phyloP scores from a whole-genome alignment of 2,113 vertebrate genomes.

The Brevimyrus niger region DNA sequence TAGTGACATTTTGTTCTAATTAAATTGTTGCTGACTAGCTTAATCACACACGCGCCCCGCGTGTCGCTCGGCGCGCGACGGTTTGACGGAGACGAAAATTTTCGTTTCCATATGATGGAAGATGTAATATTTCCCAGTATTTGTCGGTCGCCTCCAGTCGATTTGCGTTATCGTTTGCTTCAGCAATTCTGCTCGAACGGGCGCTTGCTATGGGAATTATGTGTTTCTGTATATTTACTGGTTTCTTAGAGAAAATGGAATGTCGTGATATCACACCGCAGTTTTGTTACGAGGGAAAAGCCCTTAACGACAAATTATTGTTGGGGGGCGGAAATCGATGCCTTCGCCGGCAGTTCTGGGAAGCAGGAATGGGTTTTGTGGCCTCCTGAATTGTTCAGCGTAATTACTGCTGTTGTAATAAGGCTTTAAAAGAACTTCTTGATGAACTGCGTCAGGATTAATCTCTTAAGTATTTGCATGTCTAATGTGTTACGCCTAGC shows the following conservation, averaged over 20 bases:
- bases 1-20: constrained; percentile 22
- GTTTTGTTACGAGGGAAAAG: neutral
- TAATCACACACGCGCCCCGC: constrained; percentile 4
- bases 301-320: neutral
- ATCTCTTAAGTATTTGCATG: neutral
- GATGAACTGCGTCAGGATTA: neutral
- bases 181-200: neutral
- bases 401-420: neutral
- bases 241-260: constrained; percentile 2
- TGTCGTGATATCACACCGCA: neutral
- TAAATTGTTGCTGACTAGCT: constrained; percentile 22
- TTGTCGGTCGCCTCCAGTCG: neutral
- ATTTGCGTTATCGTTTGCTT: constrained; percentile 4
- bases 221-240: neutral
- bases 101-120: neutral
- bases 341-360: neutral
- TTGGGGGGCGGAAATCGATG: constrained; percentile 7
- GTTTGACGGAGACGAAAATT: neutral
- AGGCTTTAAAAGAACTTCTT: neutral
- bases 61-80: neutral
- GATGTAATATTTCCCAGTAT: neutral
- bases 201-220: neutral
- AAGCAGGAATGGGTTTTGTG: neutral
- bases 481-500: neutral
- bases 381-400: neutral